Evolutionary conservation across 1,140 invertebrate species (phyloP).

Genomic region (Nixonia krombeini): DNA sequence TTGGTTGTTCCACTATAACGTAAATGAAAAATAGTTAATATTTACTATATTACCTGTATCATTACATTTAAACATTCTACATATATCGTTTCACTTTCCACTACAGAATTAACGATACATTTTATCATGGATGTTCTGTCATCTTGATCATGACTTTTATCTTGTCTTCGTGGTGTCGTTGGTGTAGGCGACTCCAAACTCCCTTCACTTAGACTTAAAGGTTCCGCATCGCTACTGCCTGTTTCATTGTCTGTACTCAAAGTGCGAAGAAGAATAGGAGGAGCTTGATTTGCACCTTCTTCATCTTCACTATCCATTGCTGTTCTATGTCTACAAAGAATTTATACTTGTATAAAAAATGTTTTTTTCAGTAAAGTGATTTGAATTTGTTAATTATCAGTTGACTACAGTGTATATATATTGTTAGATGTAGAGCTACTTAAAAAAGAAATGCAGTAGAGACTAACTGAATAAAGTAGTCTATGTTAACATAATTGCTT

Average conservation of each 20-base stretch:
- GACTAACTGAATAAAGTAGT: constrained; percentile 87
- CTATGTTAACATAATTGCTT: constrained; percentile 91
- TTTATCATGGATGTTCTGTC: constrained; percentile 84
- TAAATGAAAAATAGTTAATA: no score
- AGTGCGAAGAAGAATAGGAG: constrained; percentile 65
- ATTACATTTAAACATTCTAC: constrained; percentile 91
- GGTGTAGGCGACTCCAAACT: constrained; percentile 69
- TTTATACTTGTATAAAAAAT: constrained; percentile 39
- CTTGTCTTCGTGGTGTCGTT: constrained; percentile 66
- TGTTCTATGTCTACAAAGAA: constrained; percentile 63
- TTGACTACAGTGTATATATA: no score
- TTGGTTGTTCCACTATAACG: no score
- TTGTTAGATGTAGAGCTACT: no score
- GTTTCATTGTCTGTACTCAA: constrained; percentile 70
- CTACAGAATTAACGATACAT: constrained; percentile 88
- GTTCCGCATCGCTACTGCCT: constrained; percentile 68
- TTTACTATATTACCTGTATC: constrained; percentile 85
- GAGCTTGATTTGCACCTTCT: constrained; percentile 64
- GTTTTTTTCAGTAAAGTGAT: no score
- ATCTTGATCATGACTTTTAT: constrained; percentile 66
- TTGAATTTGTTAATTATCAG: no score
- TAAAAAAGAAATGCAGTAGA: neutral
- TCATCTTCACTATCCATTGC: constrained; percentile 69
- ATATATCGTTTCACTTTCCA: constrained; percentile 91
- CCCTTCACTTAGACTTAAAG: constrained; percentile 67